A percentile compares a stretch with the other conserved stretches of the same genome.
phyloP scores from a whole-genome alignment of 1,140 invertebrate genomes.

The Odontomachus brunneus region DNA sequence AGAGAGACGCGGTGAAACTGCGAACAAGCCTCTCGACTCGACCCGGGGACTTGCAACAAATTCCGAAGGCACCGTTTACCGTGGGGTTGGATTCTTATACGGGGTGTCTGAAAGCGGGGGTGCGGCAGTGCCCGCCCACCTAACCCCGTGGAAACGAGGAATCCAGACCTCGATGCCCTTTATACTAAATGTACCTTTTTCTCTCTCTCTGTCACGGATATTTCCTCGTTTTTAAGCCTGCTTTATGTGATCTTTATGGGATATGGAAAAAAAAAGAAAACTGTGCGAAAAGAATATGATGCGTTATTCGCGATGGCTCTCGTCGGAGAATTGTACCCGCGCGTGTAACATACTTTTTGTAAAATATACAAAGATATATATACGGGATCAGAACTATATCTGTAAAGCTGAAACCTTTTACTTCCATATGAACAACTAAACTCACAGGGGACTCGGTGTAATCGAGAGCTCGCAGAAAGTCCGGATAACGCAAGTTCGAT shows the following conservation, averaged over 20 bases:
- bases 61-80: conserved; percentile 26
- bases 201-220: neutral
- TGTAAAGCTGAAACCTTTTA: conserved; percentile 14
- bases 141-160: conserved; percentile 13
- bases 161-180: neutral
- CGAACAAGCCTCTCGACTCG: neutral
- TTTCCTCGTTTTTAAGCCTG: neutral
- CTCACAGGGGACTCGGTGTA: neutral
- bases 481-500: neutral
- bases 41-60: conserved; percentile 31
- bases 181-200: neutral
- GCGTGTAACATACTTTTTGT: neutral
- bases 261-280: neutral
- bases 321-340: neutral
- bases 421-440: neutral
- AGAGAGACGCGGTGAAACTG: conserved; percentile 5
- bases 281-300: neutral
- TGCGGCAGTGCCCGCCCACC: neutral
- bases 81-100: conserved; percentile 33
- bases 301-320: neutral
- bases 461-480: neutral
- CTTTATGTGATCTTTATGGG: neutral
- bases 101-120: conserved; percentile 12
- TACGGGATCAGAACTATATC: neutral
- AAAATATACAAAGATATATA: neutral